Evolutionary conservation across 2,888 invertebrate species (phyloP).

Genomic region (Rhogogaster chlorosoma): DNA sequence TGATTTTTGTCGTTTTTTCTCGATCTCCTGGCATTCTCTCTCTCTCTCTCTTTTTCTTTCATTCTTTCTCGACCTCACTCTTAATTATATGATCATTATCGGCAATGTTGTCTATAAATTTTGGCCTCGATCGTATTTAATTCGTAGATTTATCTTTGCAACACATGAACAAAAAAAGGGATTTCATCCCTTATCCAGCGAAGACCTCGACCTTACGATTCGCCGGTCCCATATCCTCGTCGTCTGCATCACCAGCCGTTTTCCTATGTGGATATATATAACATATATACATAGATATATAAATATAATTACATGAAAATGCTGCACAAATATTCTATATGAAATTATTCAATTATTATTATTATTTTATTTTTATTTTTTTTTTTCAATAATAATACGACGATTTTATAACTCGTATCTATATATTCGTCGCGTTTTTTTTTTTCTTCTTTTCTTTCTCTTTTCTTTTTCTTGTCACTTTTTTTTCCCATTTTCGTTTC

Average conservation of each 20-base stretch:
- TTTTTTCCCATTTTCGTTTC: not conserved
- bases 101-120: not conserved
- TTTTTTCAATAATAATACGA: no score
- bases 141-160: not conserved
- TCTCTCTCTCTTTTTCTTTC: not conserved
- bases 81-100: not conserved
- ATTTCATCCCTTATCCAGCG: not conserved
- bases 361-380: no score
- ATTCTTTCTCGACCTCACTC: not conserved
- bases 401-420: not conserved
- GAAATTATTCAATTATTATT: not conserved
- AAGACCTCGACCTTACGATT: not conserved
- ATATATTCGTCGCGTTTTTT: not conserved
- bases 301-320: not conserved
- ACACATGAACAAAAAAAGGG: not conserved
- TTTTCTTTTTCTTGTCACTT: no score
- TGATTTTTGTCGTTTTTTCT: slow-evolving; percentile 19
- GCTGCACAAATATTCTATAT: not conserved
- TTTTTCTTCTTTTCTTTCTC: not conserved
- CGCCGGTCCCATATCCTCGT: not conserved
- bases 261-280: not conserved
- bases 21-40: not conserved
- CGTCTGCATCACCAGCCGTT: not conserved
- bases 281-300: no score
- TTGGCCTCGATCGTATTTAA: not conserved